phyloP scores from a whole-genome alignment of 2,888 invertebrate genomes.

The Alloplasta piceator region DNA sequence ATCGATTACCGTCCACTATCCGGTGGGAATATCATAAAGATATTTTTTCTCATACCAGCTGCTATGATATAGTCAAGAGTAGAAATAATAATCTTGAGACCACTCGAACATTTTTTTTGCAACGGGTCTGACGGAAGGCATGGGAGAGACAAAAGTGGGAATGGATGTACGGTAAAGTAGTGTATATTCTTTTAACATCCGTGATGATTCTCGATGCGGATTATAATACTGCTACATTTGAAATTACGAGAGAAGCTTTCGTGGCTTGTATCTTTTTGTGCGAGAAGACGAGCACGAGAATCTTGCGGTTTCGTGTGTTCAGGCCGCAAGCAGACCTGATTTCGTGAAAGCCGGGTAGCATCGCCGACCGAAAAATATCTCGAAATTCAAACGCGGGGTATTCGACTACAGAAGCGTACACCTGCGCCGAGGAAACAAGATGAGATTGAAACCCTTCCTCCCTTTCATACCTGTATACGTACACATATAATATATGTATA shows the following conservation, averaged over 20 bases:
- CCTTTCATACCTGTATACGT: constrained; percentile 21
- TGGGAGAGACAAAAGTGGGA: not conserved
- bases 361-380: constrained; percentile 47
- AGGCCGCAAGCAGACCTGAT: constrained; percentile 51
- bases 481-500: not conserved
- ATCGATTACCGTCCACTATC: too few relatives aligned
- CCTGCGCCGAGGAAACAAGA: constrained; percentile 45
- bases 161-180: too few relatives aligned
- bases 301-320: constrained; percentile 56
- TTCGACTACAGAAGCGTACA: constrained; percentile 9
- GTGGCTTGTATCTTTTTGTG: constrained; percentile 23
- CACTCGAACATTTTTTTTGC: constrained; percentile 6
- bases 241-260: not conserved
- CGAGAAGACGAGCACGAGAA: constrained; percentile 32
- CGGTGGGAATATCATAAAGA: too few relatives aligned
- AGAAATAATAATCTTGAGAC: constrained; percentile 40
- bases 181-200: too few relatives aligned
- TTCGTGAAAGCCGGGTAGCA: constrained; percentile 56
- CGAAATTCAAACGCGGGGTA: constrained; percentile 37
- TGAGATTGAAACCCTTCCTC: constrained; percentile 35
- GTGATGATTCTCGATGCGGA: constrained; percentile 14
- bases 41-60: not conserved
- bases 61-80: not conserved
- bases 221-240: constrained; percentile 37
- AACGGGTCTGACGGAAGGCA: not conserved